Conservation (phyloP, 2,113 vertebrate genomes). For the Cheilinus undulatus region DNA sequence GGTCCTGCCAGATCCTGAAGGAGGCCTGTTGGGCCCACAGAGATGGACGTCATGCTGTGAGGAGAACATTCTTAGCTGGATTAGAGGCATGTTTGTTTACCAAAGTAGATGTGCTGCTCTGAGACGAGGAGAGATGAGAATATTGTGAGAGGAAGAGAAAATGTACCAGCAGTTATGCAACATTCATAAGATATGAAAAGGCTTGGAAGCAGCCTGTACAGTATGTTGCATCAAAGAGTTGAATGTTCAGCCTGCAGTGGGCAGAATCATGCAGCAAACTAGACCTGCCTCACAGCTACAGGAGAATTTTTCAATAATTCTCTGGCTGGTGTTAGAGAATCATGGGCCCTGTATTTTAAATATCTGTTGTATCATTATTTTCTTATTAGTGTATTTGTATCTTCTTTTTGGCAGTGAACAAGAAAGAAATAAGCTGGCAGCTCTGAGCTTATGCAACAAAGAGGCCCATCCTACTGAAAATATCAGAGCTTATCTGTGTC, state of each 20-base stretch:
- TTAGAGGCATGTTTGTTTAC: conserved; percentile 72
- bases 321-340: background rate
- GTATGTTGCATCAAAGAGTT: conserved; percentile 23
- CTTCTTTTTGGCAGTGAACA: conserved; percentile 16
- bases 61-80: conserved; percentile 74
- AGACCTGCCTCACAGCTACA: conserved; percentile 9
- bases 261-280: conserved; percentile 28
- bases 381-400: background rate
- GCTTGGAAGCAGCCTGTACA: background rate
- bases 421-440: background rate
- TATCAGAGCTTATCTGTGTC: conserved; percentile 49
- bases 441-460: conserved; percentile 37
- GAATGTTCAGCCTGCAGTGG: conserved; percentile 33
- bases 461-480: conserved; percentile 42
- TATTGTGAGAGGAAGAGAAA: conserved; percentile 29
- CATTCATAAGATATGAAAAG: conserved; percentile 41
- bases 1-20: conserved; percentile 46
- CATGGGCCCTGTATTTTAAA: conserved; percentile 11
- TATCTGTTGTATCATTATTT: background rate
- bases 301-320: background rate
- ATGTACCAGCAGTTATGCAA: conserved; percentile 22
- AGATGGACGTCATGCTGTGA: conserved; percentile 59
- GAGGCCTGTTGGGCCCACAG: conserved; percentile 36
- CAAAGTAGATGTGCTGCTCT: conserved; percentile 48
- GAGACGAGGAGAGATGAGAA: conserved; percentile 28